Percentiles rank a stretch among this genome's conserved stretches.
These are phyloP conservation scores for Whitmania pigra DNA, from an alignment of 1,140 invertebrate genomes.

Conservation along the genomic window DNA sequence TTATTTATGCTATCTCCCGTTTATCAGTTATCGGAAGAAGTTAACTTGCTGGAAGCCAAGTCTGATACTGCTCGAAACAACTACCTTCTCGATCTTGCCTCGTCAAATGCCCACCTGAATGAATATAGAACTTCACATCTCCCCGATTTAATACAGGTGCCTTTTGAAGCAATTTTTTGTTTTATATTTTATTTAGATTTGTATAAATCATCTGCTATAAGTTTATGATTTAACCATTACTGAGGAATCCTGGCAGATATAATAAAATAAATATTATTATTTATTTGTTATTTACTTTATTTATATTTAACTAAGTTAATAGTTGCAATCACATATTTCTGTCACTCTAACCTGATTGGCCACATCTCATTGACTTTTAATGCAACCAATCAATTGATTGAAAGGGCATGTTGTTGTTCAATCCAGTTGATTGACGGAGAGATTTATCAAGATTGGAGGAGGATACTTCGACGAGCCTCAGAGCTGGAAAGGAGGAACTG, in stretches of 20 bases:
- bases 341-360: not conserved
- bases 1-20: too few relatives aligned
- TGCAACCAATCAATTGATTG: not conserved
- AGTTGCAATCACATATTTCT: not conserved
- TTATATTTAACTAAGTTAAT: not conserved
- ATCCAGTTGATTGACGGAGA: slow-evolving; percentile 7
- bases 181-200: too few relatives aligned
- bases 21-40: not conserved
- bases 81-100: not conserved
- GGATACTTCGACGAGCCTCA: not conserved
- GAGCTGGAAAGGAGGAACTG: not conserved
- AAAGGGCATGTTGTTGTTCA: not conserved
- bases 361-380: not conserved
- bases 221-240: too few relatives aligned
- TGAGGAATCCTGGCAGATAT: too few relatives aligned
- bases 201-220: too few relatives aligned
- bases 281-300: not conserved
- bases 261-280: too few relatives aligned
- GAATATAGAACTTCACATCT: not conserved
- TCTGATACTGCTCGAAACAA: not conserved
- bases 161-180: not conserved
- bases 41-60: not conserved
- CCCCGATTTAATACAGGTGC: not conserved
- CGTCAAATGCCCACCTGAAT: not conserved
- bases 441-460: slow-evolving; percentile 1